Evolutionary conservation across 53 echinoderm and acorn worm genomes (phyloP), one percentile per base, ranked within the genome.

Genomic region (Crossaster papposus): DNA sequence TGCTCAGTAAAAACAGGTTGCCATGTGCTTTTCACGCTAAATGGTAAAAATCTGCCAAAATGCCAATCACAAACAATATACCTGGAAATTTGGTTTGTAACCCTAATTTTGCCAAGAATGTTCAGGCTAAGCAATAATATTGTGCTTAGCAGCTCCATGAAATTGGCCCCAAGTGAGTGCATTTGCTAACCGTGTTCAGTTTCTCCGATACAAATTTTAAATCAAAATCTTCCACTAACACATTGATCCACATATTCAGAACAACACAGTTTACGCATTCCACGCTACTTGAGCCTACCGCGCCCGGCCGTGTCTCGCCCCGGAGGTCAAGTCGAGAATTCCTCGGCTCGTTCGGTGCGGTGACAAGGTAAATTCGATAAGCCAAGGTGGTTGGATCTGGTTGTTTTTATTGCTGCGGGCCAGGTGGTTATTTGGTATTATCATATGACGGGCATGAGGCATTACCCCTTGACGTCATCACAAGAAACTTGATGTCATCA

Each of bases 241-340:
- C 44, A 44, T 7, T 44, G 44, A 44, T 44, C 22, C 22, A 3
- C 7, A 11, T 68, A 23, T 12, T 4, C 29, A 68, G 28, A 58
- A 58, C 58, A 58, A 29, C 68, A 81, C 30, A n/a, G n/a, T 79
- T 26, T 14, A 52, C 14, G 31, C 12, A 81, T 32, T 35, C 34
- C 33, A 30, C 10, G 22, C 3, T 52, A 81, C 31, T 33, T 24
- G 55, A 63, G 33, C 81, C 63, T 32, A n/a, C n/a, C n/a, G n/a
- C n/a, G n/a, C n/a, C n/a, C n/a, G n/a, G n/a, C 22, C 20, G 23
- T 72, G 63, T 86, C 26, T 76, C 36, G 76, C 64, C 87, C 6
- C 1, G 55, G 72, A 87, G 87, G 87, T 87, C 87, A 87, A 12
- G 8, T 37, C 51, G 32, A 87, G n/a, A 87, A 87, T 87, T 87